Conservation (phyloP, 2,888 invertebrate genomes). For the Chalcosyrphus nemorum region DNA sequence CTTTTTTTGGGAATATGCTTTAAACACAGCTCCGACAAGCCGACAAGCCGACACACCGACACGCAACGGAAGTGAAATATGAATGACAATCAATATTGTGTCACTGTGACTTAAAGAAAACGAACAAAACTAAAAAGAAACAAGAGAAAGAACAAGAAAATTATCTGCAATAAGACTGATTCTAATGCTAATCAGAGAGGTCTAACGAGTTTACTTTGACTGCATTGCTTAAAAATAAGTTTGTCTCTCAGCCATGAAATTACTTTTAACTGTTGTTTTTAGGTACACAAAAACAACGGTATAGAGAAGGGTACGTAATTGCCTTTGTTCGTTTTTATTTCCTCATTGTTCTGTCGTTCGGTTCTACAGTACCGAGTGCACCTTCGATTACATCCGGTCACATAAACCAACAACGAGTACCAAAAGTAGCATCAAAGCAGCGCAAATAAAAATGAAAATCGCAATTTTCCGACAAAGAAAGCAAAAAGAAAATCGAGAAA, state of each 20-base stretch:
- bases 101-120: not conserved
- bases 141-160: not conserved
- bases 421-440: conserved; percentile 22
- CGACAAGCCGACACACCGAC: not conserved
- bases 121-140: not conserved
- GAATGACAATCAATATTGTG: conserved; percentile 29
- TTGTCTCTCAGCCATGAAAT: conserved; percentile 49
- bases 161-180: conserved; percentile 9
- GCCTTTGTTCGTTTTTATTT: conserved; percentile 25
- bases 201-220: conserved; percentile 40
- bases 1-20: not conserved
- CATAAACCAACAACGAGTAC: conserved; percentile 12
- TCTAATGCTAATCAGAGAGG: conserved; percentile 37
- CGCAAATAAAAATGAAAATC: conserved; percentile 41
- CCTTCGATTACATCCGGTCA: conserved; percentile 49
- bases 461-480: conserved; percentile 20
- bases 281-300: not conserved
- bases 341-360: conserved; percentile 3
- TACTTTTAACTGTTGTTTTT: conserved; percentile 31
- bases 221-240: conserved; percentile 22
- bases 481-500: conserved; percentile 25
- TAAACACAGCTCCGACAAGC: not conserved
- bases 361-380: not conserved
- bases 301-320: conserved; percentile 13
- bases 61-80: conserved; percentile 52